Base-by-base conservation (phyloP, 2,888 invertebrate genomes). In the Erebia aethiops region DNA sequence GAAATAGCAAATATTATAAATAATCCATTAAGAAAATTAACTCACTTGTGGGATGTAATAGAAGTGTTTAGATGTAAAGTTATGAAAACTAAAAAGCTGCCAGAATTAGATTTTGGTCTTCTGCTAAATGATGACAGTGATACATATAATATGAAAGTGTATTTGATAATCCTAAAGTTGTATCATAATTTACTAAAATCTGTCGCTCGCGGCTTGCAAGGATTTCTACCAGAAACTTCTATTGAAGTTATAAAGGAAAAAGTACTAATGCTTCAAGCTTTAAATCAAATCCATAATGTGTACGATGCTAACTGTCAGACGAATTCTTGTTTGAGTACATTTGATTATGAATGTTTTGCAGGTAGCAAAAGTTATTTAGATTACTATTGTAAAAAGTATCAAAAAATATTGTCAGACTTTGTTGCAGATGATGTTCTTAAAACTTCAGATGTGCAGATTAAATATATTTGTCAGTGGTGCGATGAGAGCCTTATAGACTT, bases 381-480 rank as follows among this genome's bases (percentile, higher is more conserved):
- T 71, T 84, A 83, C 77, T 89, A 82, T 75, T 84, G 84, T 72
- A 73, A 81, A 10, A 90, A 87, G 71, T 81, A 87, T 77, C 76
- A 85, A 21, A 82, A 73, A 46, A 69, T 77, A 35, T 21, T 82
- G 1, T 26, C 57, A 7, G 79, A 82, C 0, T 72, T 81, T 16
- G 60, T 86, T 2, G 73, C 81, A 35, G n/a, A 70, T n/a, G 74
- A 81, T n/a, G 75, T 79, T 8, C 71, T 80, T 11, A 65, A 65
- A 16, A 62, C 56, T 49, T 51, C 51, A 5, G 74, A 78, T 46
- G 64, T 26, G 1, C 73, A 75, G 13, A 73, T 69, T 66, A 75
- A 82, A 58, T 86, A 85, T 72, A 74, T 71, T 1, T 93, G 92
- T 73, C 90, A 91, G 65, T 82, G 87, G 73, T 93, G 93, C 79